Evolutionary conservation across 2,797 vertebrate genomes (phyloP), one percentile per base, ranked within the genome.

Genomic region (Paedocypris micromegethes): DNA sequence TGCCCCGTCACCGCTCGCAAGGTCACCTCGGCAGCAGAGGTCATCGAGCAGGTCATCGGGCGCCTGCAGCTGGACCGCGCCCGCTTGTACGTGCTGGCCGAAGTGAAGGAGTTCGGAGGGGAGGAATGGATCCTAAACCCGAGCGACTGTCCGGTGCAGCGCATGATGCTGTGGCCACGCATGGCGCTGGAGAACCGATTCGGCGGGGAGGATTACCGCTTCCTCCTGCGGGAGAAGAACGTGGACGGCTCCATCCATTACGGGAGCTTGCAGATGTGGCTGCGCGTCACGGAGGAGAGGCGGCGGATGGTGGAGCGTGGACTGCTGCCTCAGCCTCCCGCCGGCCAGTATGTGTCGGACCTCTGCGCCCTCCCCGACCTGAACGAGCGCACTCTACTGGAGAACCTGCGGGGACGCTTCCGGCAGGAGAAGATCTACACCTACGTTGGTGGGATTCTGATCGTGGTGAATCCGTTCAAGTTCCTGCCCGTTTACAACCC

Each of bases 121-220:
- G 97, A 99, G 76, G 97, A 99, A 86, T 99, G 97, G 97, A 97
- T 99, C 74, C 91, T 99, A 77, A 99, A 98, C 86, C 96, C 97
- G 56, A 89, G 85, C 4, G 97, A 99, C 86, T 96, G 93, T 77
- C 97, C 97, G 0, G 96, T 96, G 78, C 96, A 98, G 75, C 92
- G 96, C 81, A 98, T 99, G 96, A 93, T 99, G 94, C 83, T 99
- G 68, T 98, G 96, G 97, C 97, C 97, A 0, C 94, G 96, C 0
- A 89, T 92, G 86, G 96, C 97, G 0, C 83, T 98, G 54, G 96
- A 99, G 86, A 95, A 95, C 83, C 92, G 93, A 3, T 83, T 86
- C 2, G 91, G 92, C 0, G 92, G 93, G 3, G 96, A 98, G 76
- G 96, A 98, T 81, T 98, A 98, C 77, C 94, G 96, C 70, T 99